Evolutionary conservation across 2,113 vertebrate genomes (phyloP).

Genomic region (Bucco capensis): DNA sequence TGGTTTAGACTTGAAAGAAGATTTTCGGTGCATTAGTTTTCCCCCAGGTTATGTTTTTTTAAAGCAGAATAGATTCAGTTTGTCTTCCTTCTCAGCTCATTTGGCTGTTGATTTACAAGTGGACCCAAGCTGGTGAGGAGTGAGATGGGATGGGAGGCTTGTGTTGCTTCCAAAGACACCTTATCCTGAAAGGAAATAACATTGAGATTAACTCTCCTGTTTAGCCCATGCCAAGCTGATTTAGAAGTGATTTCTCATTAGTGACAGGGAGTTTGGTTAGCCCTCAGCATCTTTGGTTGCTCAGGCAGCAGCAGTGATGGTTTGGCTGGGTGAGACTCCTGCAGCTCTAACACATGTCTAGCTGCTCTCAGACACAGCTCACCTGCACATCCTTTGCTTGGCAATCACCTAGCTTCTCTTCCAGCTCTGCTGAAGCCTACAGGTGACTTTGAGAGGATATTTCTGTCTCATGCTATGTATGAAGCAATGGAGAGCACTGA

Average conservation of each 20-base stretch:
- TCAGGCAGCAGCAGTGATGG: neutral
- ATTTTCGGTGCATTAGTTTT: neutral
- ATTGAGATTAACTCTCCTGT: neutral
- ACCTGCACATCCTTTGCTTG: neutral
- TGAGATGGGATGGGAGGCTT: neutral
- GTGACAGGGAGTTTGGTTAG: neutral
- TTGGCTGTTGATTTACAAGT: neutral
- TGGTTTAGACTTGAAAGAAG: too few relatives aligned
- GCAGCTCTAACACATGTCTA: neutral
- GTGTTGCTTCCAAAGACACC: neutral
- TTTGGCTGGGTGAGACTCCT: neutral
- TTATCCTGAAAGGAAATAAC: neutral
- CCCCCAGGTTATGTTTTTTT: too few relatives aligned
- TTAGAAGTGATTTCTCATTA: neutral
- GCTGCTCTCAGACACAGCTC: neutral
- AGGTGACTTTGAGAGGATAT: neutral
- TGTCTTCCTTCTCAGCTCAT: neutral
- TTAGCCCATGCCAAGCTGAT: neutral
- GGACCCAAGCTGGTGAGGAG: neutral
- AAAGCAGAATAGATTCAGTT: too few relatives aligned
- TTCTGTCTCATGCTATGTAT: rapidly evolving
- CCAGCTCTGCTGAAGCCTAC: neutral
- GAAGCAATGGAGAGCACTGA: neutral
- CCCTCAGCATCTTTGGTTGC: neutral
- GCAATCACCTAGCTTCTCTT: neutral